Percentiles rank a stretch among this genome's conserved stretches.
Conservation (phyloP, 2,113 vertebrate species). For the Chiloscyllium plagiosum region DNA sequence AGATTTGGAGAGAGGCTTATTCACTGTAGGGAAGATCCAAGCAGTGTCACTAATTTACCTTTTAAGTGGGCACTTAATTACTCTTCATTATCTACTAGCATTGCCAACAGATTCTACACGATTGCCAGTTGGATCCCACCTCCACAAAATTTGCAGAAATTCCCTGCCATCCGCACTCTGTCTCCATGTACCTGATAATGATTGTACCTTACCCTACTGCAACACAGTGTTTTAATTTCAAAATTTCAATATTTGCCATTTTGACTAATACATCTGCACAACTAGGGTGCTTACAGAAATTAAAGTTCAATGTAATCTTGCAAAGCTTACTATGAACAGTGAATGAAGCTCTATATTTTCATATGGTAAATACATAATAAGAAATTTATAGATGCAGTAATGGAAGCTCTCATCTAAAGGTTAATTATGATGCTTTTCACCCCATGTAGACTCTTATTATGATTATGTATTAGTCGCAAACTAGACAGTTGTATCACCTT, state of each 20-base stretch:
- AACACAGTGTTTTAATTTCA: not conserved
- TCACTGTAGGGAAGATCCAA: no score
- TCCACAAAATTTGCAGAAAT: no score
- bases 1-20: no score
- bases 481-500: not conserved
- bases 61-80: no score
- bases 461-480: slow-evolving; percentile 17
- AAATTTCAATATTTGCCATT: not conserved
- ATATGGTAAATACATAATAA: not conserved
- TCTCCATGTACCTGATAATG: no score
- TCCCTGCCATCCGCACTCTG: no score
- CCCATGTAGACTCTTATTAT: not conserved
- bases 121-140: no score
- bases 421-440: slow-evolving; percentile 23
- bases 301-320: not conserved
- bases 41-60: no score
- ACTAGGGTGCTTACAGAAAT: not conserved
- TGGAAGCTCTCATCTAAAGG: slow-evolving; percentile 6
- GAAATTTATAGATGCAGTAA: not conserved
- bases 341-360: not conserved
- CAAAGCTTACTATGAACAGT: not conserved
- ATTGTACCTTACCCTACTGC: no score
- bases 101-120: no score
- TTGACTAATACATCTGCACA: not conserved
- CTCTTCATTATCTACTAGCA: no score